A percentile compares a stretch with the other conserved stretches of the same genome.
phyloP scores from a whole-genome alignment of 2,797 vertebrate species.

The Pipistrellus pipistrellus region DNA sequence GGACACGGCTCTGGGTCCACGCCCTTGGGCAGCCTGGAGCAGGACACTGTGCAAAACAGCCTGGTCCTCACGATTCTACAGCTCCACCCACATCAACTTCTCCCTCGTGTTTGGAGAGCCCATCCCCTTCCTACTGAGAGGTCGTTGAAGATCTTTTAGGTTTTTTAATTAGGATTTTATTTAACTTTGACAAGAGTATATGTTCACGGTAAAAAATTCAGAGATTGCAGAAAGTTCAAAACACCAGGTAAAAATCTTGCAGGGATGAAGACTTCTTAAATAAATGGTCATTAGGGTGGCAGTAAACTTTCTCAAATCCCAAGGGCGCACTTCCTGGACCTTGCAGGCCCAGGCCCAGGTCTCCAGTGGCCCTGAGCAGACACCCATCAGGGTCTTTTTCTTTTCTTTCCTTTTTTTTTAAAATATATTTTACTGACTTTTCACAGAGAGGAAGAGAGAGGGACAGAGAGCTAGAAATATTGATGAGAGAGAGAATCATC shows the following conservation, averaged over 20 bases:
- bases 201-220: not conserved
- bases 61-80: rapidly evolving
- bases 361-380: not conserved
- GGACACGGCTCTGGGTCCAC: rapidly evolving
- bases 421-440: too few species aligned
- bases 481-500: too few species aligned
- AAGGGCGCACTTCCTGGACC: not conserved
- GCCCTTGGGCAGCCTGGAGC: rapidly evolving
- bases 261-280: not conserved
- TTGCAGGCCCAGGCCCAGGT: not conserved
- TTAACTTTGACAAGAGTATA: not conserved
- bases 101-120: not conserved
- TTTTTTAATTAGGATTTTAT: not conserved
- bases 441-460: too few species aligned
- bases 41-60: rapidly evolving
- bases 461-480: too few species aligned
- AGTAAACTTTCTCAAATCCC: not conserved
- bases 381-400: not conserved
- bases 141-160: not conserved
- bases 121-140: not conserved
- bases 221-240: not conserved
- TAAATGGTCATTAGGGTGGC: not conserved
- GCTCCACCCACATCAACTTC: rapidly evolving
- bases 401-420: too few species aligned
- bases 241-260: not conserved